phyloP scores from a whole-genome alignment of 2,113 vertebrate species.

The Rattus norvegicus region GRCr8 NC_086019.1:210356001-210356500 shows the following conservation, averaged over 20 bases:
- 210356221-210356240: background rate
- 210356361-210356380: background rate
- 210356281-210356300: background rate
- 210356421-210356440: background rate
- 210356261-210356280: accelerated
- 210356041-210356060: background rate
- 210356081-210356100: background rate
- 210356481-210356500: background rate
- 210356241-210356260: background rate
- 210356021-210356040: background rate
- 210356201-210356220: no score
- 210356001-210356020: accelerated
- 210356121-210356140: background rate
- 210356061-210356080: background rate
- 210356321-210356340: background rate
- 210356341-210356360: background rate
- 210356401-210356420: background rate
- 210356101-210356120: background rate
- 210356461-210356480: background rate
- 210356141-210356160: no score
- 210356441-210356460: background rate
- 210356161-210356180: background rate
- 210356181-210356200: background rate
- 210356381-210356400: background rate
- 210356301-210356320: background rate